A percentile compares a stretch with the other conserved stretches of the same genome.
These are phyloP conservation scores for Danionella dracula DNA, from an alignment of 2,797 vertebrate genomes.

Conservation along the genomic window DNA sequence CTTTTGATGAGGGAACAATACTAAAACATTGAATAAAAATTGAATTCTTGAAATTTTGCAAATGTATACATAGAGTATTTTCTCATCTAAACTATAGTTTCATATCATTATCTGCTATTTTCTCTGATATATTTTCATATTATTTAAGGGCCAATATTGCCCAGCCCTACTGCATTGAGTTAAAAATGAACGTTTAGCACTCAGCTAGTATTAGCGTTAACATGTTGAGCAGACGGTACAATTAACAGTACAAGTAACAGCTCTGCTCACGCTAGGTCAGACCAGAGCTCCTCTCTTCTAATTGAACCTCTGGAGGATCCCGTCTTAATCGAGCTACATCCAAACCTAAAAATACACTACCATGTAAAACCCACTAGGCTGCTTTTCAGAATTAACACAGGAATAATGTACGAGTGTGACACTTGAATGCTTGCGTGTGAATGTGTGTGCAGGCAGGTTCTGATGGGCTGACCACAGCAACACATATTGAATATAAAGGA, in stretches of 20 bases:
- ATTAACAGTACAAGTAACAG: slow-evolving; percentile 1
- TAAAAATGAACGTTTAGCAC: background rate
- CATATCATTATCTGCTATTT: too few species aligned
- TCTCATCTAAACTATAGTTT: too few species aligned
- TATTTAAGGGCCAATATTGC: too few species aligned
- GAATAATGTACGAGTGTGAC: background rate
- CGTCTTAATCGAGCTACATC: slow-evolving; percentile 26
- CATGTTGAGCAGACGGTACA: background rate
- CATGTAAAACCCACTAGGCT: background rate
- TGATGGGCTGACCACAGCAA: slow-evolving; percentile 58
- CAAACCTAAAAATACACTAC: slow-evolving; percentile 18
- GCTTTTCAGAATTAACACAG: slow-evolving; percentile 3
- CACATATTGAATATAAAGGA: too few species aligned
- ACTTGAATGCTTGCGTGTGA: slow-evolving; percentile 6
- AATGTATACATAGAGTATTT: too few species aligned
- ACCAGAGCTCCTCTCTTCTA: slow-evolving; percentile 12
- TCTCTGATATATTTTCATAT: too few species aligned
- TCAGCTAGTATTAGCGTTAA: background rate
- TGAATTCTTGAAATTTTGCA: too few species aligned
- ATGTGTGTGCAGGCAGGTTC: slow-evolving; percentile 34
- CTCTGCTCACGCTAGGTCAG: slow-evolving; percentile 15
- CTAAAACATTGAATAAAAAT: too few species aligned
- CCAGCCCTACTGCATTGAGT: background rate
- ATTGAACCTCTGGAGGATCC: slow-evolving; percentile 23
- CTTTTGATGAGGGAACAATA: too few species aligned